Conservation (phyloP, 2,888 invertebrate species). For the Rhingia campestris region DNA sequence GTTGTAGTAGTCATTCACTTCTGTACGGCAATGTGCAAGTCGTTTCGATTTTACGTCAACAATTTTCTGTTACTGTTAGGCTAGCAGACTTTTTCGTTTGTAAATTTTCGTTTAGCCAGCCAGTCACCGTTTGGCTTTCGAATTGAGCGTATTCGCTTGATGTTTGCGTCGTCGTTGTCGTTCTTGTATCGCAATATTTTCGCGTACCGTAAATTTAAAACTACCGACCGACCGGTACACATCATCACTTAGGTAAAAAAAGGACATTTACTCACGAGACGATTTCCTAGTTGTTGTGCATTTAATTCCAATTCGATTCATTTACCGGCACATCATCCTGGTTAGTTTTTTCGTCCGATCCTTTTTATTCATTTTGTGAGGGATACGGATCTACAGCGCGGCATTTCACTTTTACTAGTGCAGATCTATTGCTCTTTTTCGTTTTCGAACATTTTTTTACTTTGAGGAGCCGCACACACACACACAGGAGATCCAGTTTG, state of each 20-base stretch:
- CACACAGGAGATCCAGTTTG: slow-evolving; percentile 32
- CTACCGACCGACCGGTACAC: slow-evolving; percentile 26
- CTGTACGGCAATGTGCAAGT: slow-evolving; percentile 48
- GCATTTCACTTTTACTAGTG: slow-evolving; percentile 25
- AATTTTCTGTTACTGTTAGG: slow-evolving; percentile 50
- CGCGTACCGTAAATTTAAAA: slow-evolving; percentile 39
- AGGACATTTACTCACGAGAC: slow-evolving; percentile 3
- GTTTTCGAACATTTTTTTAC: slow-evolving; percentile 37
- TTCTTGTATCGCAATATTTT: slow-evolving; percentile 6
- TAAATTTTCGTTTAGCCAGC: slow-evolving; percentile 59
- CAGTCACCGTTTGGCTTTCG: slow-evolving; percentile 75
- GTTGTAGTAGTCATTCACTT: slow-evolving; percentile 32
- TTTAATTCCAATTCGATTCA: slow-evolving; percentile 24
- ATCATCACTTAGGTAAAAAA: slow-evolving; percentile 41
- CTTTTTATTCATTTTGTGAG: slow-evolving; percentile 6
- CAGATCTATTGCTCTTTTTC: slow-evolving; percentile 28
- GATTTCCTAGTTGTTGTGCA: slow-evolving; percentile 1
- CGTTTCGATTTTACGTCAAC: slow-evolving; percentile 66
- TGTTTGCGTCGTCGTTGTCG: slow-evolving; percentile 1
- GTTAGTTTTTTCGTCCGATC: slow-evolving; percentile 2
- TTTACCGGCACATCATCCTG: neutral
- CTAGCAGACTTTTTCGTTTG: slow-evolving; percentile 65
- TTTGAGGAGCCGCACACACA: slow-evolving; percentile 34
- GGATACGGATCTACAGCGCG: slow-evolving; percentile 7
- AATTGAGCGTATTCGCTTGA: slow-evolving; percentile 44